Base-by-base conservation (phyloP, 2,888 invertebrate species). In the Dasysyrphus albostriatus region DNA sequence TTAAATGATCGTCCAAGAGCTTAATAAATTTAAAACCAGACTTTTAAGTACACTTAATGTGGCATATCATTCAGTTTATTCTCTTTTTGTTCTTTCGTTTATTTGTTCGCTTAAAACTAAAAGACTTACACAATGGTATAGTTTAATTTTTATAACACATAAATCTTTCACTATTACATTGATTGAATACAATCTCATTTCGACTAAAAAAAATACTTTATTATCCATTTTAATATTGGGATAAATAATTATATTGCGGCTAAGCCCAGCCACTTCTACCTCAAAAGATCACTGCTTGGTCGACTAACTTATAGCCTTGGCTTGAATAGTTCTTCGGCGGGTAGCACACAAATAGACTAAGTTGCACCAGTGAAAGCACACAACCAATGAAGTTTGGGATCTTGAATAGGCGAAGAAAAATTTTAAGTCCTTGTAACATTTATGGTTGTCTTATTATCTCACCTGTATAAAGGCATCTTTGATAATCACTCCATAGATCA, bases 391-490 rank as follows among this genome's bases (percentile, higher is more conserved):
- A 94, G 93, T 98, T 98, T 51, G 98, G 96, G 88, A 95, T 93
- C 97, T 97, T 93, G 89, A 94, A 94, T 84, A 89, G 54, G 7
- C n/a, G n/a, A 44, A 47, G 7, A 7, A 16, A 29, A 88, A 88
- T 29, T n/a, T 49, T 4, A 49, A 14, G 0, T 19, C 0, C 39
- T 6, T 24, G 0, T 47, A 44, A 39, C 0, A 10, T 24, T 19
- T 6, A 7, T 8, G 0, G 1, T 19, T 19, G 0, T 29, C n/a
- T 29, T 24, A 8, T 24, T 7, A 16, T 44, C 32, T 92, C 93
- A 97, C 97, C 94, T 96, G 95, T 89, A 98, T 95, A 93, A 96
- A 98, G 58, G 93, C 91, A 93, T 98, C 98, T 69, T 95, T 93
- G 88, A 97, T 94, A 61, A 98, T 93, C 69, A 95, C 91, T 39